Base-by-base conservation (phyloP, 2,797 vertebrate species). In the Pelodytes ibericus region DNA sequence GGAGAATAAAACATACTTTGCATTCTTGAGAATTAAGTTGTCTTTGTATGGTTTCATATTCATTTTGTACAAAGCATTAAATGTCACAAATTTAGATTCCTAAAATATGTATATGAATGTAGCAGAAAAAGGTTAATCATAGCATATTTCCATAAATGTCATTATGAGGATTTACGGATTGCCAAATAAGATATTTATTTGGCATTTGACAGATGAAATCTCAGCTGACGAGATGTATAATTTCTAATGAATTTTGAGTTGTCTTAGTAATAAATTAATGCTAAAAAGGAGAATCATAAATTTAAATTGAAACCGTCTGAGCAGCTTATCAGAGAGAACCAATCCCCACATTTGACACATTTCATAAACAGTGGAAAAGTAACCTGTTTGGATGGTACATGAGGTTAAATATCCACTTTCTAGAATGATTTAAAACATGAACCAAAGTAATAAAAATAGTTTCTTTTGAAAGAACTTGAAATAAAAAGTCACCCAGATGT, bases 101-200 rank as follows among this genome's bases (percentile, higher is more conserved):
- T 79, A 26, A 73, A 79, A 79, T 79, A 62, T 79, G 76, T 68
- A 68, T 73, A 67, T 73, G 41, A 57, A 72, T 56, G 56, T 60
- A 68, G 31, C 70, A 49, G 49, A 22, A 66, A 79, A 75, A 79
- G 76, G 76, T 79, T 79, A 79, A 72, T 79, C 57, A 63, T 73
- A 79, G 66, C 49, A 41, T 49, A 79, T 73, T 73, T 73, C 57
- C 51, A 72, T 79, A 79, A 79, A 79, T 79, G 76, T 68, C 76
- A 79, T 73, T 72, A 68, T 68, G 70, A 44, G 63, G 30, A 68
- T 68, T 72, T 68, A 68, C 62, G 57, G 44, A 39, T 73, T 68
- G 30, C 70, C 60, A 79, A 79, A 79, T 68, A 79, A 73, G 76
- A 79, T 79, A 72, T 79, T 67, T 79, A 79, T 73, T 79, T 73